Percentiles rank a stretch among this genome's conserved stretches.
phyloP scores from a whole-genome alignment of 2,113 vertebrate genomes.

The Oostethus manadensis region DNA sequence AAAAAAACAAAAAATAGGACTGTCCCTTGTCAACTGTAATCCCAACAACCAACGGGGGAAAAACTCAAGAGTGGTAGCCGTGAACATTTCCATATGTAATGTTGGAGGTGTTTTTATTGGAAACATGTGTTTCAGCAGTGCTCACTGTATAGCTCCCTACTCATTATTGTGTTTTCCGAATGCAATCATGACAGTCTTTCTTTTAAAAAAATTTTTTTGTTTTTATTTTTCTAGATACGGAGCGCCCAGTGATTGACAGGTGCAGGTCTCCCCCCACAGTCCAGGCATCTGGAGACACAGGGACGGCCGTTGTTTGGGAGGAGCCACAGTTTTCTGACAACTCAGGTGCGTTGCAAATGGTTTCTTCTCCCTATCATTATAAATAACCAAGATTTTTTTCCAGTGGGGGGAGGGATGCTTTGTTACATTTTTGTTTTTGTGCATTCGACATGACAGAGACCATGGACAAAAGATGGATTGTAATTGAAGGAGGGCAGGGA shows the following conservation, averaged over 20 bases:
- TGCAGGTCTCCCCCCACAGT: conserved; percentile 86
- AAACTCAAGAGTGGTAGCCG: conserved; percentile 52
- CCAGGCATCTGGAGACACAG: conserved; percentile 69
- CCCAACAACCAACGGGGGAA: conserved; percentile 39
- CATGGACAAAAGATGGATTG: neutral
- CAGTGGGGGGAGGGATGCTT: conserved; percentile 20
- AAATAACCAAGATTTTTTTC: conserved; percentile 54
- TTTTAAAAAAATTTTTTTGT: neutral
- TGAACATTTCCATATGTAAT: conserved; percentile 69
- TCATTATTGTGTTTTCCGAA: neutral
- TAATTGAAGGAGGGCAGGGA: neutral
- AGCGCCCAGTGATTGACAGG: conserved; percentile 89
- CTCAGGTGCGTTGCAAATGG: conserved; percentile 78
- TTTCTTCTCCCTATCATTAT: conserved; percentile 45
- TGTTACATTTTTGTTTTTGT: conserved; percentile 2
- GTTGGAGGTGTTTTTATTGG: conserved; percentile 58
- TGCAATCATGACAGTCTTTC: neutral
- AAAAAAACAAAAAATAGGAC: conserved; percentile 36
- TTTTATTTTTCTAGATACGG: conserved; percentile 74
- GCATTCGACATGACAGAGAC: neutral
- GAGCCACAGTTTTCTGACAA: conserved; percentile 98
- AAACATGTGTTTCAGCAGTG: conserved; percentile 57
- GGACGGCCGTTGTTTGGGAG: conserved; percentile 79
- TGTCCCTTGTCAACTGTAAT: conserved; percentile 56
- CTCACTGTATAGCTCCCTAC: conserved; percentile 17